These are phyloP conservation scores for Ophioninae sp. DNA, from an alignment of 2,888 invertebrate genomes.

Conservation along the genomic window DNA sequence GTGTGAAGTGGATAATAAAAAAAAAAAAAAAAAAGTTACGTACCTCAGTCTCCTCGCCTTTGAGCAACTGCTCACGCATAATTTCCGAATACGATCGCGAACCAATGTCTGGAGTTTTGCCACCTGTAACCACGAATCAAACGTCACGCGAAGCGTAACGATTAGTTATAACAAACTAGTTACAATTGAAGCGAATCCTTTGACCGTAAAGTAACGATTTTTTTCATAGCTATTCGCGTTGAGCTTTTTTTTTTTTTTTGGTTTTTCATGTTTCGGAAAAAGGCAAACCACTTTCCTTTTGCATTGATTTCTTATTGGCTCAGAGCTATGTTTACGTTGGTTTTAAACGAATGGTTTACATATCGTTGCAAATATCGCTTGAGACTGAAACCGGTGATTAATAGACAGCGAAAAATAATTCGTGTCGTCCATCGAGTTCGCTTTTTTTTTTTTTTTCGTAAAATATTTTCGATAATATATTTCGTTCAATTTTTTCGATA, in stretches of 20 bases:
- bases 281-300: neutral
- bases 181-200: slow-evolving; percentile 50
- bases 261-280: neutral
- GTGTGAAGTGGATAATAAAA: neutral
- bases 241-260: slow-evolving; percentile 20
- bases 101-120: slow-evolving; percentile 98
- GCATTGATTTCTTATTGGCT: slow-evolving; percentile 13
- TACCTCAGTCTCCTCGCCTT: slow-evolving; percentile 96
- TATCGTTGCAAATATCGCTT: slow-evolving; percentile 45
- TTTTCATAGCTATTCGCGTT: slow-evolving; percentile 44
- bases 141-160: slow-evolving; percentile 80
- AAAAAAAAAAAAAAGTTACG: slow-evolving; percentile 68
- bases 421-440: slow-evolving; percentile 32
- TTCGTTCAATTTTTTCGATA: no score
- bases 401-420: slow-evolving; percentile 13
- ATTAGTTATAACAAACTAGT: slow-evolving; percentile 72
- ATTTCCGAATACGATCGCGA: slow-evolving; percentile 97
- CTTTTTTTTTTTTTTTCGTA: slow-evolving; percentile 65
- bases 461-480: no score
- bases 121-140: slow-evolving; percentile 88
- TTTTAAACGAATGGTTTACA: slow-evolving; percentile 30
- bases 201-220: slow-evolving; percentile 44
- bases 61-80: slow-evolving; percentile 96
- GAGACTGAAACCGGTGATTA: slow-evolving; percentile 45
- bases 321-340: slow-evolving; percentile 9